Conservation (phyloP, 2,888 invertebrate species). For the Alloplasta piceator region DNA sequence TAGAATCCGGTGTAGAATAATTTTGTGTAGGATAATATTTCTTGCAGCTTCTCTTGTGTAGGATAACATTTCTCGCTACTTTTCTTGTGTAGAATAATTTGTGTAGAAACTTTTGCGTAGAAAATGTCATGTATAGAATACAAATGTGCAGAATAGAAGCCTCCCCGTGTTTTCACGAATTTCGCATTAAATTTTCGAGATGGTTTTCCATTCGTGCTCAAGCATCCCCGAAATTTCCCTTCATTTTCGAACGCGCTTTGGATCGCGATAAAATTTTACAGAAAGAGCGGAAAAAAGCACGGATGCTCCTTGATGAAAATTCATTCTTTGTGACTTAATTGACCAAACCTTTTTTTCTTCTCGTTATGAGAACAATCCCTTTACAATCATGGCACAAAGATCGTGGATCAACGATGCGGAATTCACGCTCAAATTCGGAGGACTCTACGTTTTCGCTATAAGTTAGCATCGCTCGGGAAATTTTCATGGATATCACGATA, state of each 20-base stretch:
- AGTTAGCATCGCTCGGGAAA: constrained; percentile 66
- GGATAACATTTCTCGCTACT: no score
- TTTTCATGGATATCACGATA: constrained; percentile 65
- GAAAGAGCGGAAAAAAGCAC: background rate
- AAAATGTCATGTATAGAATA: no score
- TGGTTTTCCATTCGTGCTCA: constrained; percentile 24
- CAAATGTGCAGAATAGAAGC: no score
- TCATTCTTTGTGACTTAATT: no score
- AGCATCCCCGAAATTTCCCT: constrained; percentile 33
- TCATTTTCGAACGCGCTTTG: no score
- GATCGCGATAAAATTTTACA: background rate
- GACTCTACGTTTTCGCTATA: constrained; percentile 37
- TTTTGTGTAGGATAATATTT: no score
- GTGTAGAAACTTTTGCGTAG: no score
- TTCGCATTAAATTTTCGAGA: constrained; percentile 25
- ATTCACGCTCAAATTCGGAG: constrained; percentile 60
- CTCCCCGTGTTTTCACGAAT: constrained; percentile 22
- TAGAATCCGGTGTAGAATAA: no score
- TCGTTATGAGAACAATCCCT: background rate
- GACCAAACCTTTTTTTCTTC: background rate
- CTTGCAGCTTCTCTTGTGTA: no score
- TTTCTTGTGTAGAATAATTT: no score
- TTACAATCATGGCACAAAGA: background rate
- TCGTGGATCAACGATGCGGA: background rate
- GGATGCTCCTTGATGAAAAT: background rate